Evolutionary conservation across 2,113 vertebrate species (phyloP), one percentile per base, ranked within the genome.

Genomic region (Cnemophilus loriae): DNA sequence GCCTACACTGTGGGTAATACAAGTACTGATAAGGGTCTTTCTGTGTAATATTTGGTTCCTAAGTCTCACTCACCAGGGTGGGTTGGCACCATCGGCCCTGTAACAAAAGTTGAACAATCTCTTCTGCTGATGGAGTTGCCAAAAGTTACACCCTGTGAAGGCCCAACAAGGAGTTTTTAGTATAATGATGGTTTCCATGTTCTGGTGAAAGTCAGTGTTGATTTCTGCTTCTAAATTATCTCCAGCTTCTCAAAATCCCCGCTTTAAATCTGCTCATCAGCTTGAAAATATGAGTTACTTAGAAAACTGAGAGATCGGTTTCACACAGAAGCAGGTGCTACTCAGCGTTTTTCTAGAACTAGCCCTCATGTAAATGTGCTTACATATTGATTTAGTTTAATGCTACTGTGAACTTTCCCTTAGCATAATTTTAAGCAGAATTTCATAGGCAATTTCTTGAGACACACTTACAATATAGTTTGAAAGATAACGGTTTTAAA

Each of bases 401-500:
- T 5, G 3, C n/a, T 79, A 30, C 49, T 76, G 6, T 49, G 53
- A 79, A 50, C 22, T 7, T 90, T 80, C 27, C 47, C 14, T 87
- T 44, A 69, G 32, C n/a, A 27, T 69, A 53, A 69, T 75, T 82
- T 70, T 64, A 76, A 82, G 69, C 9, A 71, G 32, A 68, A n/a
- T 85, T 90, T 87, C n/a, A 16, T 57, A 23, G 27, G 26, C 37
- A 65, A 69, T 91, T 84, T 79, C 33, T 87, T 60, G 44, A 87
- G 47, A 44, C 7, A 91, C 18, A n/a, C 19, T 94, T 63, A 50
- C 79, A 94, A 74, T 30, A 63, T 2, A 77, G 21, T 33, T 81
- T 70, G 67, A 74, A 81, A 86, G 18, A 33, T 64, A 79, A 57
- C 23, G 79, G 33, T 32, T 28, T 64, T 68, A 50, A 60, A 92